Evolutionary conservation across 1,140 invertebrate species (phyloP).

Genomic region (Varroa destructor): DNA sequence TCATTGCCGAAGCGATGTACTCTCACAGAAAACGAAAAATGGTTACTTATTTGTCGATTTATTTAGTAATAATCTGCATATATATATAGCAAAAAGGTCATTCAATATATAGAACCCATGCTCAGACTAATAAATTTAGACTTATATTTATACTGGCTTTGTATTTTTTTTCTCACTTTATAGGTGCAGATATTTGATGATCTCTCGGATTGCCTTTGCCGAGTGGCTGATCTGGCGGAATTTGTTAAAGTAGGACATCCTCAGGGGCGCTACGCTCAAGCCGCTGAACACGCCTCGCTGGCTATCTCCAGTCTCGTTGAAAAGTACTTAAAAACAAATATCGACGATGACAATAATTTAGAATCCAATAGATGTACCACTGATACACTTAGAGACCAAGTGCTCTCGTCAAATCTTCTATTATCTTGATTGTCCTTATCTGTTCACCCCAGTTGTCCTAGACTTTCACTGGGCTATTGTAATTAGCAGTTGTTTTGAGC

Average conservation of each 20-base stretch:
- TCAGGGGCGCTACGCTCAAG: slow-evolving; percentile 52
- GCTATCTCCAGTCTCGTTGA: slow-evolving; percentile 77
- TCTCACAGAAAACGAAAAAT: slow-evolving; percentile 45
- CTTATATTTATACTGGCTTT: no score
- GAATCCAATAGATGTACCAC: slow-evolving; percentile 30
- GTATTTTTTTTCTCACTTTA: not conserved
- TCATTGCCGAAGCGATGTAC: slow-evolving; percentile 61
- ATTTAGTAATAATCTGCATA: no score
- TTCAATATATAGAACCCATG: no score
- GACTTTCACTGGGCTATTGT: no score
- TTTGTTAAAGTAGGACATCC: slow-evolving; percentile 85
- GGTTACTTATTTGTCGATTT: slow-evolving; percentile 35
- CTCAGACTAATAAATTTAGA: no score
- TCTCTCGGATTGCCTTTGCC: slow-evolving; percentile 76
- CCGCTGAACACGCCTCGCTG: slow-evolving; percentile 64
- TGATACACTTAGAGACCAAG: not conserved
- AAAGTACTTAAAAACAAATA: slow-evolving; percentile 47
- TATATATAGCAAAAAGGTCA: no score
- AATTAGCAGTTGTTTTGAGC: no score
- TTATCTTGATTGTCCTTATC: slow-evolving; percentile 25
- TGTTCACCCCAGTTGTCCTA: not conserved
- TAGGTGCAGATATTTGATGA: slow-evolving; percentile 71
- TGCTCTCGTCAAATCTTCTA: not conserved
- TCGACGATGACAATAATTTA: slow-evolving; percentile 29
- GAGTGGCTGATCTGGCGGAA: slow-evolving; percentile 88